Conservation (phyloP, 2,113 vertebrate genomes). For the Alethe castanea region DNA sequence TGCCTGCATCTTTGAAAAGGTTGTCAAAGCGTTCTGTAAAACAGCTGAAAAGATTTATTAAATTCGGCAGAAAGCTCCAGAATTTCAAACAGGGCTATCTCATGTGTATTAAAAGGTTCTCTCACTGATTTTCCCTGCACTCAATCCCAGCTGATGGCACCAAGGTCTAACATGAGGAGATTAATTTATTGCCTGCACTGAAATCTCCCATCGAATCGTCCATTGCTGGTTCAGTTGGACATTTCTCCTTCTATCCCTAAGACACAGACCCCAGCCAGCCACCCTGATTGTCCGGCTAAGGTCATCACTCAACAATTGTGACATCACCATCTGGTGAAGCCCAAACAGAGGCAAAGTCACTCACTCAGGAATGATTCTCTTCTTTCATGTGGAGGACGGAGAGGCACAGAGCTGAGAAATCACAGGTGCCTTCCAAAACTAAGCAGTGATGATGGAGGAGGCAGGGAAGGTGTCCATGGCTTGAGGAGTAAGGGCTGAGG, state of each 20-base stretch:
- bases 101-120: not conserved
- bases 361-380: accelerated
- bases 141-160: not conserved
- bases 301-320: not conserved
- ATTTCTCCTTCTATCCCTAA: not conserved
- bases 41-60: slow-evolving; percentile 30
- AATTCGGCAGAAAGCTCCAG: not conserved
- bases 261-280: not conserved
- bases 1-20: not conserved
- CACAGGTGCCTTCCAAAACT: not conserved
- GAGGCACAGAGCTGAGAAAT: not conserved
- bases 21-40: not conserved
- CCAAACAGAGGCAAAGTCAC: not conserved
- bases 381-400: not conserved
- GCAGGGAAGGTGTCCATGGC: not conserved
- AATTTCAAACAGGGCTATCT: not conserved
- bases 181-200: not conserved
- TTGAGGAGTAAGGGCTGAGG: not conserved
- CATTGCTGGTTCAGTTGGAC: not conserved
- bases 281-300: not conserved
- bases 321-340: not conserved
- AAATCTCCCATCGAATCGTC: not conserved
- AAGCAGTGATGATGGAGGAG: not conserved
- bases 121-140: not conserved
- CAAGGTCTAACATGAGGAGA: not conserved